Evolutionary conservation across 2,888 invertebrate genomes (phyloP).

Genomic region (Gerris lacustris): DNA sequence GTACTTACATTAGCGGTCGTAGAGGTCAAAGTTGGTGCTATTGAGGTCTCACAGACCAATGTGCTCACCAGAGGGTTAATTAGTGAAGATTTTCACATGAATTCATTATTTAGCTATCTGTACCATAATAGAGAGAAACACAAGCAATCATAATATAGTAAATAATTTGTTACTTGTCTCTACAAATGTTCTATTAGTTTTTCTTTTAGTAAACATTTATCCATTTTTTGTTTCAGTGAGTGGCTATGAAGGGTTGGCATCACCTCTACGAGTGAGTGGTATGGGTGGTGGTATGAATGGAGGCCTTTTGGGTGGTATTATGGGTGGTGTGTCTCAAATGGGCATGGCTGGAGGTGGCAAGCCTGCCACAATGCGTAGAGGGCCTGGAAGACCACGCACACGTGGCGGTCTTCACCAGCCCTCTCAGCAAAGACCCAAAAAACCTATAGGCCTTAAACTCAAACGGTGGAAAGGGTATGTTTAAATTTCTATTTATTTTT

Average conservation of each 20-base stretch:
- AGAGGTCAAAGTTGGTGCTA: no score
- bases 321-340: conserved; percentile 46
- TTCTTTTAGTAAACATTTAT: conserved; percentile 11
- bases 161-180: no score
- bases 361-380: conserved; percentile 40
- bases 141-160: no score
- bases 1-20: no score
- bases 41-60: no score
- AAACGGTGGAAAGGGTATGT: conserved; percentile 37
- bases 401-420: conserved; percentile 52
- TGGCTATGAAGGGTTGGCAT: conserved; percentile 47
- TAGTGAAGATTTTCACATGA: no score
- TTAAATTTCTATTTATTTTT: conserved; percentile 22
- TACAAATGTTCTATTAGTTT: neutral
- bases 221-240: conserved; percentile 45
- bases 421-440: conserved; percentile 27
- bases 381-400: conserved; percentile 62
- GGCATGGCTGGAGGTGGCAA: conserved; percentile 23
- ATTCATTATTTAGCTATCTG: no score
- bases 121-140: no score
- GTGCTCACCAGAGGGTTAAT: no score
- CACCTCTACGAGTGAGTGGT: conserved; percentile 45
- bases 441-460: conserved; percentile 35
- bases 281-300: conserved; percentile 43
- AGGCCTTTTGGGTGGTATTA: conserved; percentile 64